Base-by-base conservation (phyloP, 2,888 invertebrate genomes). In the Gari tellinella region DNA sequence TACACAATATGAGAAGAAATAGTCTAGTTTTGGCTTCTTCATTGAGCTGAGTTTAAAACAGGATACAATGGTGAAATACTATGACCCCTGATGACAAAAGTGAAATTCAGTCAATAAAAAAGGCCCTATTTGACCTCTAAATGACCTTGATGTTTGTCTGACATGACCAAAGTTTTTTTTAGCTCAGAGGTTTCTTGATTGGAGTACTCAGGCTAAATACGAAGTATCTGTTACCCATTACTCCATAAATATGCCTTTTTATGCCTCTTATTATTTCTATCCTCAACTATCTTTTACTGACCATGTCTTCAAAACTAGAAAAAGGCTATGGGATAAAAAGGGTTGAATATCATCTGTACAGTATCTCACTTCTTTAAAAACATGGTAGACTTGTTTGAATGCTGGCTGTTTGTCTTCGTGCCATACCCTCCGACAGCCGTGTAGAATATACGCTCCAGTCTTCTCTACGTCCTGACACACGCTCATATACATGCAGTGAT, bases 401-500 rank as follows among this genome's bases (percentile, higher is more conserved):
- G 96, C 94, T 0, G 97, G 96, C 88, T 97, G 97, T 90, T 96
- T 97, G 79, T 95, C 94, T 0, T 94, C 95, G 91, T 97, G 96
- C 92, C 97, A 98, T 58, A 95, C 96, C 3, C 95, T 94, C 58
- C 98, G 94, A 85, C 96, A 97, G 41, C 97, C 98, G 90, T 99
- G 99, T 52, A 98, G 90, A 8, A 98, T 94, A 76, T 95, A 94
- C n/a, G 96, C 95, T 1, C 98, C 98, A 37, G 94, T 91, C 58
- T 93, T 91, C 70, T 95, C 94, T 0, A 95, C 96, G 5, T 93
- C 91, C 53, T 94, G 94, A 91, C 98, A 98, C 4, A 96, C 95
- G 90, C 95, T 96, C 92, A 96, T 96, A 90, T 98, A 99, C 96
- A 97, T 97, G 92, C 99, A 99, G 92, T 98, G 98, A 93, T 99